Evolutionary conservation across 2,888 invertebrate genomes (phyloP).

Genomic region (Torymus texanus): DNA sequence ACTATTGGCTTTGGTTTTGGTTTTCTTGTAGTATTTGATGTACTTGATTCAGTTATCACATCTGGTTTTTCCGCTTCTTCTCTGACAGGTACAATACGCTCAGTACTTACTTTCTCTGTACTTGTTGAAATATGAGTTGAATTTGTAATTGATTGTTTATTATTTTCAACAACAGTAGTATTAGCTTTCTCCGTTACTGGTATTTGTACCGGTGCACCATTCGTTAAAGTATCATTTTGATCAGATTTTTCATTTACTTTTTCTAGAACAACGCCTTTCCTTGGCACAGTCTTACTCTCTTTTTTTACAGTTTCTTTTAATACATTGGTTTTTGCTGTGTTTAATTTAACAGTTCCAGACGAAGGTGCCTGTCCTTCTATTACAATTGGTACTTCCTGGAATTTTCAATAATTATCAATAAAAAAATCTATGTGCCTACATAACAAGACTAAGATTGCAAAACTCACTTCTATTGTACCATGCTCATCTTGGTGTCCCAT

Average conservation of each 20-base stretch:
- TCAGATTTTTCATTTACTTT: conserved; percentile 8
- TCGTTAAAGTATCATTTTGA: conserved; percentile 15
- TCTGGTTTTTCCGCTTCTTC: conserved; percentile 21
- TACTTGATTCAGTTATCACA: background rate
- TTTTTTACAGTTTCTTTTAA: conserved; percentile 28
- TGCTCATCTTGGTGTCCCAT: background rate
- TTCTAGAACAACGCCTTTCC: conserved; percentile 47
- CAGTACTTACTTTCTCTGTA: conserved; percentile 8
- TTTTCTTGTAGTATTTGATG: conserved; percentile 26
- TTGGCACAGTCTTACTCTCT: conserved; percentile 49
- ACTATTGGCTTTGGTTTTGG: conserved; percentile 76
- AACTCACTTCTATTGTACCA: conserved; percentile 38
- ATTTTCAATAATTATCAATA: background rate
- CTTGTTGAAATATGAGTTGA: background rate
- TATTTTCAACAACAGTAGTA: background rate
- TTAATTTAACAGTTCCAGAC: background rate
- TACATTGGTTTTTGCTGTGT: conserved; percentile 20
- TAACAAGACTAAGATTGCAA: no score
- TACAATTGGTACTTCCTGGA: conserved; percentile 31
- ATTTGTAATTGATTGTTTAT: conserved; percentile 6
- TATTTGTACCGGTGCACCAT: conserved; percentile 3
- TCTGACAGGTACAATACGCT: conserved; percentile 32
- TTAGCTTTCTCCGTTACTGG: conserved; percentile 11
- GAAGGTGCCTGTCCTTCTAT: conserved; percentile 38
- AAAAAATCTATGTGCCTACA: background rate